Conservation (phyloP, 2,113 vertebrate genomes). For the Erythrocercus mccallii region DNA sequence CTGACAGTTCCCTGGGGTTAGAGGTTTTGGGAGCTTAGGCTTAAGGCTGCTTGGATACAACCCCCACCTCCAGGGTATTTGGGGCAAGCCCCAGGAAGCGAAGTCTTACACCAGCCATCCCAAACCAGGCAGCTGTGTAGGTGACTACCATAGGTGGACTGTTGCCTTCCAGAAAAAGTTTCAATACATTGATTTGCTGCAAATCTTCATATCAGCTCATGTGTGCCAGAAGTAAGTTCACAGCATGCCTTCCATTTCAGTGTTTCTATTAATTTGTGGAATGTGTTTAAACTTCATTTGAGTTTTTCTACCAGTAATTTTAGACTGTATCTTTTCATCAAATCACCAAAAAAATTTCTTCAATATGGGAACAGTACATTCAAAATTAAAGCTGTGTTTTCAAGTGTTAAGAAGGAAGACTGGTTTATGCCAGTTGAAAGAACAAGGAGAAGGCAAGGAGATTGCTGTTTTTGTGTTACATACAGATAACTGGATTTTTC, state of each 20-base stretch:
- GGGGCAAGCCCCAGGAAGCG: accelerated
- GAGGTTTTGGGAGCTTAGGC: accelerated
- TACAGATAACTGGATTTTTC: neutral
- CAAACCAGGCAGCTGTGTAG: neutral
- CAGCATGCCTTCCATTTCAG: neutral
- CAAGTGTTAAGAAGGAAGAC: neutral
- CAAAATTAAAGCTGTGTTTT: neutral
- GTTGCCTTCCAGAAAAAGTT: neutral
- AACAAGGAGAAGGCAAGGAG: neutral
- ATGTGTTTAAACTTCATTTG: accelerated
- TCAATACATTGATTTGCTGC: neutral
- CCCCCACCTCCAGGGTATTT: neutral
- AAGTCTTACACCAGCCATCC: neutral
- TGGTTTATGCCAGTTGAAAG: neutral
- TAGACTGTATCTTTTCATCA: neutral
- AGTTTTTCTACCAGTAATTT: neutral
- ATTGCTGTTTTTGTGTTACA: neutral
- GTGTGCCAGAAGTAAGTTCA: neutral
- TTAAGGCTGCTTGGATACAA: neutral
- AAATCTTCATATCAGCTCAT: neutral
- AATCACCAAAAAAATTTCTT: neutral
- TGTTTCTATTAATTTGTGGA: neutral
- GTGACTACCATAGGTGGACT: neutral
- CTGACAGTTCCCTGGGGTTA: neutral
- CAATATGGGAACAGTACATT: neutral